A percentile compares a stretch with the other conserved stretches of the same genome.
Conservation (phyloP, 2,797 vertebrate species). For the Potorous gilbertii region DNA sequence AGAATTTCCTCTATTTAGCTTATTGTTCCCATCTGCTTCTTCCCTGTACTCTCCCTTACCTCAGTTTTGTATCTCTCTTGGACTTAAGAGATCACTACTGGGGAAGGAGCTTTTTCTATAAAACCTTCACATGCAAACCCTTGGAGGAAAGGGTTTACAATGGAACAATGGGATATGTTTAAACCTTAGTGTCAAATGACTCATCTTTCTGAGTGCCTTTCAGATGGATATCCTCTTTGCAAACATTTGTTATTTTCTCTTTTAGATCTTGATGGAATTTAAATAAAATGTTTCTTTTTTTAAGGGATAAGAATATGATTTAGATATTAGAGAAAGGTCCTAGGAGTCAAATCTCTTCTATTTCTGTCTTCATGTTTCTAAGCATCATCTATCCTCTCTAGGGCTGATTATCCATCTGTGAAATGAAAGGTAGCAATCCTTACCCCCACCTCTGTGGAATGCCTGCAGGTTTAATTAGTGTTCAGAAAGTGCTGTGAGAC, state of each 20-base stretch:
- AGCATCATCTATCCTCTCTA: not conserved
- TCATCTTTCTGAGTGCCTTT: constrained; percentile 42
- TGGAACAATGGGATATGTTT: constrained; percentile 69
- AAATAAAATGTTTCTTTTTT: constrained; percentile 17
- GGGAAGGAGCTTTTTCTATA: constrained; percentile 49
- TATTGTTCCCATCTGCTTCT: constrained; percentile 64
- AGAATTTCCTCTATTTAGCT: constrained; percentile 63
- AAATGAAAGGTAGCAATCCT: constrained; percentile 19
- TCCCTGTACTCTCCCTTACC: constrained; percentile 67
- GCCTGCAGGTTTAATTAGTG: not conserved
- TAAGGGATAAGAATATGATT: constrained; percentile 1
- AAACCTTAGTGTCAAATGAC: constrained; percentile 42
- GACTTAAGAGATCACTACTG: constrained; percentile 63
- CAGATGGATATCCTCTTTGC: constrained; percentile 5
- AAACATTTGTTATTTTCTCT: constrained; percentile 11
- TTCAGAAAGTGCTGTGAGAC: not conserved
- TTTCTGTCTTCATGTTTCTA: constrained; percentile 6
- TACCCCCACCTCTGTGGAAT: not conserved
- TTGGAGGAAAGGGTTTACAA: constrained; percentile 53
- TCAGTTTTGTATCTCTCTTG: constrained; percentile 51
- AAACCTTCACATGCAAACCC: constrained; percentile 64
- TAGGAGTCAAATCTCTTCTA: constrained; percentile 27
- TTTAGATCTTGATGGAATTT: constrained; percentile 42
- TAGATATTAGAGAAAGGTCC: constrained; percentile 43
- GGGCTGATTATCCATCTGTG: not conserved